Conservation (phyloP, 2,888 invertebrate genomes). For the Zygaena filipendulae region DNA sequence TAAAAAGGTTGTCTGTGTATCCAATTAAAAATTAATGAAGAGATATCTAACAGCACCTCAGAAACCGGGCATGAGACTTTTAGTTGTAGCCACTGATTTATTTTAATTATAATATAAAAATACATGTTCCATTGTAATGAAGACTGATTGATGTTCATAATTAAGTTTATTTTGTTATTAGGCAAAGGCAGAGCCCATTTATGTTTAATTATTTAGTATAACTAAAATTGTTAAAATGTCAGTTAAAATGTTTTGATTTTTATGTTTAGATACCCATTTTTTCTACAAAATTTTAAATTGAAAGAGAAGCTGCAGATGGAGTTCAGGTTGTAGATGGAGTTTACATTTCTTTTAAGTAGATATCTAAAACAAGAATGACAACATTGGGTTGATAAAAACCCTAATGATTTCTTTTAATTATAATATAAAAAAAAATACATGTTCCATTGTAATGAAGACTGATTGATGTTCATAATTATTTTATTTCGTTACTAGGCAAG, state of each 20-base stretch:
- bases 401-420: constrained; percentile 9
- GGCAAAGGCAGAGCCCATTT: constrained; percentile 10
- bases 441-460: too few relatives aligned
- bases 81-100: constrained; percentile 12
- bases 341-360: constrained; percentile 7
- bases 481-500: too few relatives aligned
- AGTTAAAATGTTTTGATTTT: constrained; percentile 10
- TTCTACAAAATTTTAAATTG: constrained; percentile 11
- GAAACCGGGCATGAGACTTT: constrained; percentile 12
- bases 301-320: constrained; percentile 8
- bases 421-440: constrained; percentile 12
- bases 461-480: too few relatives aligned
- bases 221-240: constrained; percentile 9
- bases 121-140: constrained; percentile 12
- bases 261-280: constrained; percentile 8
- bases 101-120: constrained; percentile 12
- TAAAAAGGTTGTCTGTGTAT: constrained; percentile 12
- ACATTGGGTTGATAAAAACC: constrained; percentile 8
- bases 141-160: too few relatives aligned
- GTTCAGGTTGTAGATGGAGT: constrained; percentile 5
- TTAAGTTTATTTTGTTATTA: too few relatives aligned
- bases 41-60: constrained; percentile 10
- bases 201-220: too few relatives aligned
- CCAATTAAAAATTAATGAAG: constrained; percentile 11
- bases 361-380: constrained; percentile 7